Evolutionary conservation across 2,113 vertebrate species (phyloP), one percentile per base, ranked within the genome.

Genomic region (Periophthalmodon schlosseri): DNA sequence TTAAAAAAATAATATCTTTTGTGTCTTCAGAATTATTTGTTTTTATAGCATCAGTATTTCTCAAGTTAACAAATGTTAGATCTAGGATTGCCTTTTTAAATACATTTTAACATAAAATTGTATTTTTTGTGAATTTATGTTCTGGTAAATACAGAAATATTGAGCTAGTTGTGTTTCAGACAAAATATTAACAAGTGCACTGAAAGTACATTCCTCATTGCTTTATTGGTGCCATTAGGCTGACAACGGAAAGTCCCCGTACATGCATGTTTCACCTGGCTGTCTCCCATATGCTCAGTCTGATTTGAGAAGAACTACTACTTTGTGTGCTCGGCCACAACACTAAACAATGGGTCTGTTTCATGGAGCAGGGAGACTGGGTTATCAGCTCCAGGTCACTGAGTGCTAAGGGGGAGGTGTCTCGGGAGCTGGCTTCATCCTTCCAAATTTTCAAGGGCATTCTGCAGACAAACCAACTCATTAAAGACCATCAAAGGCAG

Each of bases 331-430:
- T 76, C 63, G 74, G 33, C 74, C 64, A 76, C 73, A 76, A 69
- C 77, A 15, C 28, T 77, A 78, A 74, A 93, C 90, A 94, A 94
- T 88, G 82, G 67, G 57, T 6, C 74, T 72, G 75, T 83, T 93
- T 92, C 82, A 90, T 82, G 71, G 70, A 70, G 67, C 68, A 71
- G 46, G 44, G 63, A 71, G 66, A 36, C 44, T 64, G 16, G 21
- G 23, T 57, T 84, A 60, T 90, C 83, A 85, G 67, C 76, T 71
- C 76, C 54, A 65, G 69, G 66, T 69, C 72, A 70, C 78, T 79
- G 84, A 88, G 78, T 78, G 75, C 71, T 63, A 56, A 28, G 47
- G 46, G 67, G 21, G 44, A 52, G 11, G 57, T 69, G 58, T 82
- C 84, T 72, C 72, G 56, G 75, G 73, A 84, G 72, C 87, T 60